Base-by-base conservation (phyloP, 2,888 invertebrate species). In the Sesia bembeciformis region DNA sequence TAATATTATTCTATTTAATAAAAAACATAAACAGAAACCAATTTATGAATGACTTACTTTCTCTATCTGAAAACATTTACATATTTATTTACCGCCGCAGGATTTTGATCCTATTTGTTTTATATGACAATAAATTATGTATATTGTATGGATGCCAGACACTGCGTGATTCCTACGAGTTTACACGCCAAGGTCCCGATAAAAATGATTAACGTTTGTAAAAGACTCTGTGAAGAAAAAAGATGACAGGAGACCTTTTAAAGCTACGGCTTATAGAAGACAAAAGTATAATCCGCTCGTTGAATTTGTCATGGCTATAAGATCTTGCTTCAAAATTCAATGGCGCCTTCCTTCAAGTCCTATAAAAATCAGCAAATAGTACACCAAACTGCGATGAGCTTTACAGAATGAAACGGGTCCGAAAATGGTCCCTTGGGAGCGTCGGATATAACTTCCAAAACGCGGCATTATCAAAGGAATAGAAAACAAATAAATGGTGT, bases 91-190 rank as follows among this genome's bases (percentile, higher is more conserved):
- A 50, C 49, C 74, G 4, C 78, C 78, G 81, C 79, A 59, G 74
- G 78, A 68, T 67, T 71, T 80, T 76, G 83, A 78, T 74, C 73
- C 68, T 78, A 78, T 82, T 82, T 81, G 78, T 80, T 79, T 81
- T 74, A 73, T 76, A 77, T 76, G 64, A 70, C 71, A 72, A 81
- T 83, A 81, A 81, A 81, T 82, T 70, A 76, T 23, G 23, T 23
- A 23, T 68, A 62, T 62, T 57, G 63, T 70, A 74, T 70, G 67
- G 67, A 74, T 74, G 70, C 76, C 70, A 68, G 60, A 63, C 79
- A 58, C 78, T 63, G 69, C 78, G 66, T 77, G 78, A 74, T 72
- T 67, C 72, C 73, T 65, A 64, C 68, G 62, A 67, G 67, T 65
- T 66, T 71, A 71, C 67, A 72, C 71, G 74, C 67, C 70, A 68